phyloP scores from a whole-genome alignment of 2,888 invertebrate species.

The Priocnemis perturbator region DNA sequence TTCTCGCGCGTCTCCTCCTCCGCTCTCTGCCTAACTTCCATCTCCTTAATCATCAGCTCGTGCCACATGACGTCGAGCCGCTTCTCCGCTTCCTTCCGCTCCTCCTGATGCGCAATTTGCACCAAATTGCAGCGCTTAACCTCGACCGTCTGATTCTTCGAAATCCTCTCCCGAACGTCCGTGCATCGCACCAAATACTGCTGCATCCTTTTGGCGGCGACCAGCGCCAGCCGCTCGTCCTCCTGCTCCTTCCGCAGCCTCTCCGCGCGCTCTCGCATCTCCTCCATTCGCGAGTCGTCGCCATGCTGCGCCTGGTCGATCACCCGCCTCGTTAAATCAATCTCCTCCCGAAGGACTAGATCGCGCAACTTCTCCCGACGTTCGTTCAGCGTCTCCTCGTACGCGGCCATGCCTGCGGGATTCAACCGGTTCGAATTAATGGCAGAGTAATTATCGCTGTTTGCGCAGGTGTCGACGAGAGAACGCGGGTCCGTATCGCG shows the following conservation, averaged over 20 bases:
- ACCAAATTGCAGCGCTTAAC: conserved; percentile 78
- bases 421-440: conserved; percentile 19
- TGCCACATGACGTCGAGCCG: conserved; percentile 81
- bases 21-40: conserved; percentile 69
- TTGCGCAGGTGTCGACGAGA: conserved; percentile 14
- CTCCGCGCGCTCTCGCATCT: conserved; percentile 76
- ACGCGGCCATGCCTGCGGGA: conserved; percentile 74
- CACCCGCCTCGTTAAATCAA: conserved; percentile 77
- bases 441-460: conserved; percentile 18
- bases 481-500: not conserved
- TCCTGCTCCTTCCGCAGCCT: conserved; percentile 76
- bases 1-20: conserved; percentile 52
- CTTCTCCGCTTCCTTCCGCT: conserved; percentile 76
- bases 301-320: conserved; percentile 78
- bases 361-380: conserved; percentile 74
- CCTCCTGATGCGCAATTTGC: conserved; percentile 80
- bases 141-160: conserved; percentile 77
- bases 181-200: conserved; percentile 74
- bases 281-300: conserved; percentile 75
- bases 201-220: conserved; percentile 73
- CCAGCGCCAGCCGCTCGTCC: conserved; percentile 77
- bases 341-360: conserved; percentile 76
- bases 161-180: conserved; percentile 75
- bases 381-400: conserved; percentile 74
- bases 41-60: conserved; percentile 78